Base-by-base conservation (phyloP, 2,797 vertebrate genomes). In the Anabas testudineus region DNA sequence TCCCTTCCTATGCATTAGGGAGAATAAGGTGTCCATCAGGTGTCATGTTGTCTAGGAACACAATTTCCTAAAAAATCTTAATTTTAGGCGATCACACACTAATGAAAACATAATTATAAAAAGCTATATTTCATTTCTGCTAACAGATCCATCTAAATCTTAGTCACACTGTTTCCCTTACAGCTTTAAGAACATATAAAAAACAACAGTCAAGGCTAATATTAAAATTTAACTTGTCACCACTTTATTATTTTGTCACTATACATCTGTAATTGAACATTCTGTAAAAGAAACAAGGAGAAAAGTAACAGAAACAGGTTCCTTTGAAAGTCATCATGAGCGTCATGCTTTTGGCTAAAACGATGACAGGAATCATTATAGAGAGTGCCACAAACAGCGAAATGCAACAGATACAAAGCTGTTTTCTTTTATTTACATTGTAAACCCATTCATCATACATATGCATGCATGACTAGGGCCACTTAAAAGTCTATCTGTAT, bases 311-410 rank as follows among this genome's bases (percentile, higher is more conserved):
- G 63, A 56, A 72, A 75, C 55, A n/a, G 46, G 51, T 78, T 81
- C 67, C 51, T 70, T 80, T 78, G 71, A 84, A 73, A 81, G 77
- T 87, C 86, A 80, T 84, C 74, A 61, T 78, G 68, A 84, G 81
- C 82, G 52, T 90, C 93, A 94, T 94, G 93, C 93, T 85, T 88
- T 79, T 71, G 84, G 87, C 89, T 86, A 86, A 91, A 93, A 91
- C 59, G 73, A 91, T 67, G 88, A 92, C 79, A 74, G 78, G 83
- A 75, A 82, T 89, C 64, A 78, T 84, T 84, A 93, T 74, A 88
- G 83, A 84, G 79, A 66, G 86, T 69, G 85, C 87, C 87, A 87
- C 90, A 85, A 83, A 92, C 89, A 85, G 83, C 81, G 18, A 91
- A 84, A 92, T 57, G 81, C 86, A 91, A 90, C 87, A 82, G 67